Conservation (phyloP, 2,797 vertebrate genomes). For the Leptoclinus maculatus region DNA sequence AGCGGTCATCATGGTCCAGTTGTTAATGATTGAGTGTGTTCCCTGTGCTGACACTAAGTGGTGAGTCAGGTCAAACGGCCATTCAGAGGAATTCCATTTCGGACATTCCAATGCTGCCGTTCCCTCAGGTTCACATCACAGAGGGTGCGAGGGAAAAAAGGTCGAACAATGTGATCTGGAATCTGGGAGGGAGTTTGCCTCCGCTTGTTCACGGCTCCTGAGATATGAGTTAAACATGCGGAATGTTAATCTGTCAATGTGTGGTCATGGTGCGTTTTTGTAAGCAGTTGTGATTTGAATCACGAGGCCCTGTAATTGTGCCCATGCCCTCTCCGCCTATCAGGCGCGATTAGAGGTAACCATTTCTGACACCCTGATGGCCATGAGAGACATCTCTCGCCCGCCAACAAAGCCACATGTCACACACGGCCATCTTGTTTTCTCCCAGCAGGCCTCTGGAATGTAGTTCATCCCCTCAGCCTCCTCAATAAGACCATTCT, state of each 20-base stretch:
- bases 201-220: conserved; percentile 67
- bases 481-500: conserved; percentile 74
- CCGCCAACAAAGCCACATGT: conserved; percentile 83
- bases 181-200: conserved; percentile 75
- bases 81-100: conserved; percentile 80
- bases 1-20: conserved; percentile 78
- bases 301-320: conserved; percentile 79
- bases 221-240: conserved; percentile 83
- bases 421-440: conserved; percentile 83
- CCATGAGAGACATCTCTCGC: conserved; percentile 83
- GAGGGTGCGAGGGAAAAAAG: conserved; percentile 57
- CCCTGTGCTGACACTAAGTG: conserved; percentile 78
- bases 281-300: conserved; percentile 81
- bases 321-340: conserved; percentile 73
- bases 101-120: conserved; percentile 78
- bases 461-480: conserved; percentile 75
- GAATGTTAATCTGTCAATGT: conserved; percentile 87
- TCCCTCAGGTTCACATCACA: conserved; percentile 76
- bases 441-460: conserved; percentile 79
- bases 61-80: conserved; percentile 82
- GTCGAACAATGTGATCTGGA: conserved; percentile 80
- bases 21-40: conserved; percentile 78
- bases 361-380: conserved; percentile 82
- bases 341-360: conserved; percentile 81
- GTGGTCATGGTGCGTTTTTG: conserved; percentile 81